Base-by-base conservation (phyloP, 2,797 vertebrate genomes). In the Vultur gryphus region DNA sequence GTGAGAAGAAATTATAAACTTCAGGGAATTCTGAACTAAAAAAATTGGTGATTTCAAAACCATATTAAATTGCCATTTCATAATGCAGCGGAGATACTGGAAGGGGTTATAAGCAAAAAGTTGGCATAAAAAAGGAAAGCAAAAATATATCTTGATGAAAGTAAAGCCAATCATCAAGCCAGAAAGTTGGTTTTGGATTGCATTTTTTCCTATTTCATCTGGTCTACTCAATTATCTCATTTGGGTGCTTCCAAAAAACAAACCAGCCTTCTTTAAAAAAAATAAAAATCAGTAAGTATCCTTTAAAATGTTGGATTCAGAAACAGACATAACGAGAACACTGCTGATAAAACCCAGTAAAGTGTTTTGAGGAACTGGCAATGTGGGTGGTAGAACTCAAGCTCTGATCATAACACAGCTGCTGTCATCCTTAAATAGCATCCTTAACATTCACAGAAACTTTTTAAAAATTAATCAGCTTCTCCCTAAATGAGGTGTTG, bases 321-420 rank as follows among this genome's bases (percentile, higher is more conserved):
- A 52, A 79, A 55, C 17, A 88, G 88, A 66, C 90, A 35, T 79
- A 95, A 94, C 92, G 93, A 67, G 91, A 95, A 14, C 86, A 39
- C 19, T 87, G 84, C 58, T 95, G 86, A 59, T 89, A 90, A 82
- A 81, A 62, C 35, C 58, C 57, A n/a, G 81, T 28, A 9, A 79
- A 17, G 62, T 44, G 64, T 92, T 92, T 90, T 93, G 91, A 95
- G 90, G 91, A 96, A 57, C 84, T 95, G 90, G 18, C 88, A 64
- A 2, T 55, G 93, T 94, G 88, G 70, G 91, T 86, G 79, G 91
- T 64, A 62, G 72, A 84, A 18, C 90, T 93, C 16, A 18, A 84
- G 61, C 81, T 95, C 90, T 92, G 93, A 81, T 96, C 86, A 93
- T 46, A 95, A 70, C 83, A 72, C 93, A 94, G 87, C 93, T 94